Conservation (phyloP, 2,888 invertebrate genomes). For the Suillia variegata region DNA sequence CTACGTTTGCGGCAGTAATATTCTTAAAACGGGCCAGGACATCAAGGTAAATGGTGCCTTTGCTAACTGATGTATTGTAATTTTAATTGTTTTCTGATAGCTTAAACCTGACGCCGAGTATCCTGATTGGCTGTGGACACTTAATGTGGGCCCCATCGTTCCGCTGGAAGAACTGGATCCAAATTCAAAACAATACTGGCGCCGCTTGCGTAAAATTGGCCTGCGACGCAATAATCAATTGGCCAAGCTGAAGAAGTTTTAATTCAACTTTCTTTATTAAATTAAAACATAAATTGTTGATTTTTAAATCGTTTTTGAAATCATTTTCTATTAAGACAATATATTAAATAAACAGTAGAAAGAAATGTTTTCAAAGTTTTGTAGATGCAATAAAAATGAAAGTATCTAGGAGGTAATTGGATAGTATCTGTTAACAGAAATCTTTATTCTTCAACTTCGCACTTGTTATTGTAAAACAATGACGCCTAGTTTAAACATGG, state of each 20-base stretch:
- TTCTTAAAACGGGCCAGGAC: constrained; percentile 79
- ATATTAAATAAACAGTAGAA: background rate
- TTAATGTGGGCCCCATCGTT: constrained; percentile 70
- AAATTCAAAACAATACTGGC: constrained; percentile 81
- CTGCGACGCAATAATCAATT: constrained; percentile 70
- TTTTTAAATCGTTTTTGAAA: background rate
- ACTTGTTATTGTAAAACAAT: too few species aligned
- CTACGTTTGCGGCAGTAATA: constrained; percentile 86
- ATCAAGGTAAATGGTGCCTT: constrained; percentile 65
- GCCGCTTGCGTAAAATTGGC: constrained; percentile 69
- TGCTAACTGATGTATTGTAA: background rate
- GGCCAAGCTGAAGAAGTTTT: constrained; percentile 68
- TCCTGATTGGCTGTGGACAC: constrained; percentile 89
- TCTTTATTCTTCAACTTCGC: too few species aligned
- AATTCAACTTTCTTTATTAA: too few species aligned
- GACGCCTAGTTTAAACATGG: too few species aligned
- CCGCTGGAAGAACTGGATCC: constrained; percentile 79
- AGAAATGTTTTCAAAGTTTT: background rate
- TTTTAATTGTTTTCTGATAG: too few species aligned
- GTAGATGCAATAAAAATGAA: too few species aligned
- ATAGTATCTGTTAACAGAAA: too few species aligned
- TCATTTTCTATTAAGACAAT: background rate
- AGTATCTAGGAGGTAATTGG: too few species aligned
- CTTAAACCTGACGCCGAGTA: constrained; percentile 80
- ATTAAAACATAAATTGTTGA: background rate